Base-by-base conservation (phyloP, 2,888 invertebrate species). In the Leptopilina drosophilae region DNA sequence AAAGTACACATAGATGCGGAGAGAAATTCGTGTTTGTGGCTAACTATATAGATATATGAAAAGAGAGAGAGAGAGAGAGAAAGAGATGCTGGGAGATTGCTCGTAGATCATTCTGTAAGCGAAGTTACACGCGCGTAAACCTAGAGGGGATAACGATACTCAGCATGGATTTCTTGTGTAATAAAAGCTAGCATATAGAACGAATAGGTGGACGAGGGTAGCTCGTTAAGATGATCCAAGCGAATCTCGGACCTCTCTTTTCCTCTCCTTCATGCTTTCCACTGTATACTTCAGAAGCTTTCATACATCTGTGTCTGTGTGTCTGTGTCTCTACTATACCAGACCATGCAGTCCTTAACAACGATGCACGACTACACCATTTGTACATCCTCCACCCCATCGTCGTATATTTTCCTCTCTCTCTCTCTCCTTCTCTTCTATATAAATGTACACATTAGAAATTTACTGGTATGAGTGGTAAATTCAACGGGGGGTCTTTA, bases 181-280 rank as follows among this genome's bases (percentile, higher is more conserved):
- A 82, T 83, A 81, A 82, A 81, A 82, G 80, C 81, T 59, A 56
- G 14, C 56, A 59, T 59, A 59, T n/a, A 59, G 59, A 59, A 59
- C 53, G 76, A 67, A 76, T 76, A 69, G 56, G 78, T 46, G 76
- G 64, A 64, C 73, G 67, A 81, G 83, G 84, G 83, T 81, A 81
- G 85, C 85, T 86, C 86, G 86, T 86, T 87, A 86, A 85, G 85
- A 86, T 83, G 86, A 85, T 86, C 82, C 85, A 81, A 82, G 82
- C 80, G 80, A 82, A 83, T 81, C 73, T 79, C 76, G 67, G 62
- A 69, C 76, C 78, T 64, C 77, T 56, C 80, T 76, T 77, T 75
- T 77, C 64, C 75, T 46, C 78, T 78, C 69, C 42, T 73, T 46
- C 79, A 46, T 59, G 64, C 79, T 46, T 77, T 59, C 59, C 9